Evolutionary conservation across 2,888 invertebrate genomes (phyloP).

Genomic region (Troides oblongomaculatus): DNA sequence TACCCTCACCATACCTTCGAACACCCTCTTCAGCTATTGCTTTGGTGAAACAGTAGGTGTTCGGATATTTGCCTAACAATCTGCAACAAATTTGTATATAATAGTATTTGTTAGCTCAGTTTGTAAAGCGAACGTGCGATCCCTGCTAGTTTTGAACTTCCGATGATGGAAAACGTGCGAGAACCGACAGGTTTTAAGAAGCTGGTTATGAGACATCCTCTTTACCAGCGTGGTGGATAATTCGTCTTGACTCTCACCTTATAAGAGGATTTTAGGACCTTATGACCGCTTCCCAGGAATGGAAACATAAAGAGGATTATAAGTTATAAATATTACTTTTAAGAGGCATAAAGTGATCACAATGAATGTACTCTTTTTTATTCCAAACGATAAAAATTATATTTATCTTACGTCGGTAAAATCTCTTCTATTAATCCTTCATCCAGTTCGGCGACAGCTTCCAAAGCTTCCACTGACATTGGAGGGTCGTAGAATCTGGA

Average conservation of each 20-base stretch:
- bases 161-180: no score
- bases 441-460: constrained; percentile 64
- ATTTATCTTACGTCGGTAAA: constrained; percentile 56
- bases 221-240: no score
- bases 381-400: not conserved
- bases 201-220: no score
- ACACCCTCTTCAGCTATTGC: constrained; percentile 91
- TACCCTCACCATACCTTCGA: constrained; percentile 81
- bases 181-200: not conserved
- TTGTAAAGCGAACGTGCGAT: no score
- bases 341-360: no score
- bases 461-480: constrained; percentile 76
- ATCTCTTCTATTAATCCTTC: constrained; percentile 56
- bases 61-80: constrained; percentile 87
- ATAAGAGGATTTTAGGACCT: no score
- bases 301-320: no score
- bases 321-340: no score
- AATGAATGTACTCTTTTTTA: no score
- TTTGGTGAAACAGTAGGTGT: constrained; percentile 95
- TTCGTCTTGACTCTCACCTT: no score
- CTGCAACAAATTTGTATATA: constrained; percentile 57
- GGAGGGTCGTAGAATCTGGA: constrained; percentile 82
- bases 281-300: no score
- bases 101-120: not conserved
- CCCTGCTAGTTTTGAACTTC: no score